phyloP scores from a whole-genome alignment of 1,140 invertebrate genomes.

The Apis florea region DNA sequence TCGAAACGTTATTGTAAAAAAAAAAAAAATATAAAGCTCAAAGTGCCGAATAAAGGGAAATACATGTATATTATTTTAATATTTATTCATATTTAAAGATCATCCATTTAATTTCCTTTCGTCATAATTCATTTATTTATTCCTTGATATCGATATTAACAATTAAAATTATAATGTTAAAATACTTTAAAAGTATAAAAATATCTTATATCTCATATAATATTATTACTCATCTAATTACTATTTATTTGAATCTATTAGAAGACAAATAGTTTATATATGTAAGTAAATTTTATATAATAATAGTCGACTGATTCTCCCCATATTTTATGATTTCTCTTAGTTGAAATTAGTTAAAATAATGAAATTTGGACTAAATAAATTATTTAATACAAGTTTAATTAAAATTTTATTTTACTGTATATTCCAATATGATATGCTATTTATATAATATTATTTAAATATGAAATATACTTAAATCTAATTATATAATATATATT shows the following conservation, averaged over 20 bases:
- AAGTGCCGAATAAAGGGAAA: constrained; percentile 59
- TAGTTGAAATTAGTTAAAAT: too few species aligned
- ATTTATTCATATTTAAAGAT: constrained; percentile 27
- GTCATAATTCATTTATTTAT: neutral
- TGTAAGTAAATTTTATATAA: too few species aligned
- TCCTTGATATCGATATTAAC: neutral
- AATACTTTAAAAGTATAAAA: neutral
- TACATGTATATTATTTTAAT: constrained; percentile 12
- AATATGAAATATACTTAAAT: neutral
- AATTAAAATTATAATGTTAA: neutral
- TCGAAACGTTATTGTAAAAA: constrained; percentile 31
- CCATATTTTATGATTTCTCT: too few species aligned
- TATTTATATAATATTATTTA: neutral
- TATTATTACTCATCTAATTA: neutral
- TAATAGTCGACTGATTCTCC: too few species aligned
- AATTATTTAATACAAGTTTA: neutral
- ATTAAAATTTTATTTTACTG: neutral
- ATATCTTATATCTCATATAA: neutral
- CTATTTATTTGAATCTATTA: neutral
- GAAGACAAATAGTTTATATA: neutral
- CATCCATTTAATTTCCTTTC: neutral
- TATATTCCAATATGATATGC: neutral
- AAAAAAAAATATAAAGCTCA: constrained; percentile 52
- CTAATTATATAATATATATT: neutral
- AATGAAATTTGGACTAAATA: too few species aligned